These are phyloP conservation scores for Boleophthalmus pectinirostris DNA, from an alignment of 2,113 vertebrate genomes.

Conservation along the genomic window DNA sequence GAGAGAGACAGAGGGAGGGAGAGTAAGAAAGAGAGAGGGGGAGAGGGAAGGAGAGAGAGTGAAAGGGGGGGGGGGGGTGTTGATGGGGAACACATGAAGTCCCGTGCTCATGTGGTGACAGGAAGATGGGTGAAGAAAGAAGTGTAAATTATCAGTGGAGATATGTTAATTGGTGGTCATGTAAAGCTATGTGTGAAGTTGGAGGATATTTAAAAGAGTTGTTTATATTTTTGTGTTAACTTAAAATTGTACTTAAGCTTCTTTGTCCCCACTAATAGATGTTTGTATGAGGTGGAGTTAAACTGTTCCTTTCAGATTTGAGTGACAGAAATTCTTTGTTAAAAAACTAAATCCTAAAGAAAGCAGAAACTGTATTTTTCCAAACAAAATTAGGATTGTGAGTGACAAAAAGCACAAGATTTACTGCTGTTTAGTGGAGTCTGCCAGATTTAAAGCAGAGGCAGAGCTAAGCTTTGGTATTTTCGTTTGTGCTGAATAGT, in stretches of 20 bases:
- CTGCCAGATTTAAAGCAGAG: not conserved
- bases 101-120: constrained; percentile 51
- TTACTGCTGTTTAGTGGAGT: not conserved
- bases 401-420: not conserved
- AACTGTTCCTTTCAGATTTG: not conserved
- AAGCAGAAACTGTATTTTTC: not conserved
- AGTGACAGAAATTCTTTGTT: not conserved
- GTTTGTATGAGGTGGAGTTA: not conserved
- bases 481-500: not conserved
- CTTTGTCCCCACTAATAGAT: not conserved
- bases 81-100: constrained; percentile 89
- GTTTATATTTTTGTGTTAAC: not conserved
- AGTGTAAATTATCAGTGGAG: constrained; percentile 7
- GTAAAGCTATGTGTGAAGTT: too few relatives aligned
- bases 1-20: not conserved
- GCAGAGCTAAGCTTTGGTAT: not conserved
- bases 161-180: not conserved
- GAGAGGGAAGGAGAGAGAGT: too few relatives aligned
- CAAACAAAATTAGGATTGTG: not conserved
- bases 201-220: too few relatives aligned
- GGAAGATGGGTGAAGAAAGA: constrained; percentile 12
- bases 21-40: not conserved
- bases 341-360: not conserved
- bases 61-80: constrained; percentile 48
- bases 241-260: not conserved